Evolutionary conservation across 2,797 vertebrate genomes (phyloP).

Genomic region (Molothrus ater): DNA sequence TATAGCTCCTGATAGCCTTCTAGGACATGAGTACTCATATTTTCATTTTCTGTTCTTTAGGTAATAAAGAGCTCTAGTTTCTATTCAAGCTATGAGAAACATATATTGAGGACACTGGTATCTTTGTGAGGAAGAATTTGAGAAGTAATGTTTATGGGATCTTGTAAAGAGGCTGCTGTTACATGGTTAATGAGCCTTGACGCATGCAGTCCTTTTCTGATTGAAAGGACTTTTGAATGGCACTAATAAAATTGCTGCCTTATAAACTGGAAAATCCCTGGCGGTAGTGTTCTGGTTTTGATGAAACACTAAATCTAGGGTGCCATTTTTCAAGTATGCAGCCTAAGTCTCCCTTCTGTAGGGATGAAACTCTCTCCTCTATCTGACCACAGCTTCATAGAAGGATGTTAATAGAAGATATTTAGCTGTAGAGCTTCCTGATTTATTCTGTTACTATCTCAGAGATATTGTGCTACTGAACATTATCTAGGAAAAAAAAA

Average conservation of each 20-base stretch:
- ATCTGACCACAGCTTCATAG: background rate
- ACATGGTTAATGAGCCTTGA: conserved; percentile 51
- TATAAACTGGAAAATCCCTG: conserved; percentile 44
- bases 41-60: background rate
- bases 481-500: background rate
- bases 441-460: background rate
- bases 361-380: background rate
- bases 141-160: conserved; percentile 34
- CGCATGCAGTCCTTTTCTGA: background rate
- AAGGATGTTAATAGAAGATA: background rate
- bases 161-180: conserved; percentile 48
- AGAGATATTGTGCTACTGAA: background rate
- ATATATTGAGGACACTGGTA: conserved; percentile 8
- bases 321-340: background rate
- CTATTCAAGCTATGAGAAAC: background rate
- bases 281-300: background rate
- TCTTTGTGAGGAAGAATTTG: conserved; percentile 14
- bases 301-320: background rate
- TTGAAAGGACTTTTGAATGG: conserved; percentile 41
- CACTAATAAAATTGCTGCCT: conserved; percentile 43
- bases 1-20: background rate
- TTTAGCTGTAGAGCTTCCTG: background rate
- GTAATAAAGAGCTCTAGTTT: background rate
- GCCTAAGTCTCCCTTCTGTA: background rate
- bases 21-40: background rate